Evolutionary conservation across 2,797 vertebrate species (phyloP).

Genomic region (Vultur gryphus): DNA sequence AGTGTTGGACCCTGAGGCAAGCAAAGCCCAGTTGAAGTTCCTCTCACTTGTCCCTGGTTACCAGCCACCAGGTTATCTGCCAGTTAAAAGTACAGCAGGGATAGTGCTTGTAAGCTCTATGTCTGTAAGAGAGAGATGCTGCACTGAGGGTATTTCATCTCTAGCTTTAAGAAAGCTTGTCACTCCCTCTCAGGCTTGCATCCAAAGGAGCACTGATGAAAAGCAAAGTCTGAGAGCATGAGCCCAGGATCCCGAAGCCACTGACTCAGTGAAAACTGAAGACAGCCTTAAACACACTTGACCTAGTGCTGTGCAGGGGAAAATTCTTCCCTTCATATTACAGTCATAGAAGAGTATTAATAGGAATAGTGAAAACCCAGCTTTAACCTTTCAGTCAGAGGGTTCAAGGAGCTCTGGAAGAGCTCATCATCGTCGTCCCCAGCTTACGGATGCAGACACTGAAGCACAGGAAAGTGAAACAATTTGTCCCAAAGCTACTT

Average conservation of each 20-base stretch:
- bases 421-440: neutral
- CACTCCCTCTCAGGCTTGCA: neutral
- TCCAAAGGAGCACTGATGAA: neutral
- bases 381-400: neutral
- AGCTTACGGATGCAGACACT: neutral
- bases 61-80: neutral
- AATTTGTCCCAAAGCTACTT: neutral
- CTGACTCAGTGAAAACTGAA: neutral
- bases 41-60: neutral
- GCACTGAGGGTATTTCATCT: neutral
- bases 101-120: neutral
- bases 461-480: neutral
- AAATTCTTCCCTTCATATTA: neutral
- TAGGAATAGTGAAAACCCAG: neutral
- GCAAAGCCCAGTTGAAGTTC: neutral
- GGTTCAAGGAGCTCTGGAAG: neutral
- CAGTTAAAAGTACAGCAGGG: neutral
- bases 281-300: neutral
- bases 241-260: neutral
- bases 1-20: neutral
- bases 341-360: neutral
- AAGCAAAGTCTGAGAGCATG: neutral
- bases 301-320: neutral
- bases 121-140: neutral
- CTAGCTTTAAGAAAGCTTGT: neutral